Conservation (phyloP, 2,113 vertebrate species). For the Chaetodon trifascialis region DNA sequence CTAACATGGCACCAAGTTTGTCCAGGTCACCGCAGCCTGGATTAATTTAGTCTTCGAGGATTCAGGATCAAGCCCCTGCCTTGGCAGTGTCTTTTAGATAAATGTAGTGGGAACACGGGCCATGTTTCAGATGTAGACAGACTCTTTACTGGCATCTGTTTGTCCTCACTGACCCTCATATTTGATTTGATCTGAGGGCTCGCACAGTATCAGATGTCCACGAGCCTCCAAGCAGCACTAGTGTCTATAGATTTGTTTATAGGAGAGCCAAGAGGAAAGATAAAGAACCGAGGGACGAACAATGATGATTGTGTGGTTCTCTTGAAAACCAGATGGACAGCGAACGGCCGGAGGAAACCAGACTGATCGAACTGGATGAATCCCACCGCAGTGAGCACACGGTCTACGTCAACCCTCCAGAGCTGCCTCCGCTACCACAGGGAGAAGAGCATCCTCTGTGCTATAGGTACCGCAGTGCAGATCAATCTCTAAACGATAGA, state of each 20-base stretch:
- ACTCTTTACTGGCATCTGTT: conserved; percentile 43
- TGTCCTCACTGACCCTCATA: conserved; percentile 44
- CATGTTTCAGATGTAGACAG: conserved; percentile 28
- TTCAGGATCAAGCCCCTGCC: conserved; percentile 40
- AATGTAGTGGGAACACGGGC: conserved; percentile 8
- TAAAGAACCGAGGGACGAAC: not conserved
- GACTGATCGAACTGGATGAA: conserved; percentile 96
- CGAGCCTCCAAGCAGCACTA: not conserved
- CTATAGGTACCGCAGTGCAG: conserved; percentile 88
- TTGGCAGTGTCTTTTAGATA: conserved; percentile 46
- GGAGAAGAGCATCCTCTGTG: conserved; percentile 94
- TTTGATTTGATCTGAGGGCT: conserved; percentile 35
- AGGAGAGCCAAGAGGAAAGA: conserved; percentile 3
- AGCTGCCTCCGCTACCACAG: conserved; percentile 92
- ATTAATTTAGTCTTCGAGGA: conserved; percentile 59
- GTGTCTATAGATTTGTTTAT: conserved; percentile 14
- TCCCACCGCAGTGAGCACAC: conserved; percentile 97
- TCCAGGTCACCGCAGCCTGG: conserved; percentile 71
- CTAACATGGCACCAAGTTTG: conserved; percentile 56
- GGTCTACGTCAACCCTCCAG: conserved; percentile 96
- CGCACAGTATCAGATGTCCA: conserved; percentile 3
- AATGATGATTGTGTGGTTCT: conserved; percentile 52
- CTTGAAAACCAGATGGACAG: conserved; percentile 88
- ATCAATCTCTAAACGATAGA: not conserved
- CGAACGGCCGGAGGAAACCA: conserved; percentile 90